A percentile compares a stretch with the other conserved stretches of the same genome.
phyloP scores from a whole-genome alignment of 2,113 vertebrate species.

The Gasterosteus nipponicus region DNA sequence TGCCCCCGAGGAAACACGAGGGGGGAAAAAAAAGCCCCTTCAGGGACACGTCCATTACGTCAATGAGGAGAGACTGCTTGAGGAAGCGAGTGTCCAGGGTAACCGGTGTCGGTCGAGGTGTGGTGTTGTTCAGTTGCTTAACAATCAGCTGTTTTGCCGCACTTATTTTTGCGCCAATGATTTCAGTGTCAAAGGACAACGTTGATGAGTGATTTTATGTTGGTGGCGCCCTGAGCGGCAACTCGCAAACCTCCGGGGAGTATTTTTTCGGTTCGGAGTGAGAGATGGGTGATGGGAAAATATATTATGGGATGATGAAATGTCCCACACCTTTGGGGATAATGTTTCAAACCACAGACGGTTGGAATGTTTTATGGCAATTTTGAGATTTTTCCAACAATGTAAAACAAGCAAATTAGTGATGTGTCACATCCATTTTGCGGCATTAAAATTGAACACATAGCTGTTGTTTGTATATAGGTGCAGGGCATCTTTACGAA shows the following conservation, averaged over 20 bases:
- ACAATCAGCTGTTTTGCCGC: conserved; percentile 10
- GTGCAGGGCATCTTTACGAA: background rate
- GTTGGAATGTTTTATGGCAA: background rate
- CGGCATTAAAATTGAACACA: background rate
- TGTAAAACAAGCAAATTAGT: conserved; percentile 1
- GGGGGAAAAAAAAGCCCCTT: conserved; percentile 8
- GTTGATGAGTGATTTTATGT: conserved; percentile 12
- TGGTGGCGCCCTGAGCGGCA: background rate
- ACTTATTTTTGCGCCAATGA: conserved; percentile 29
- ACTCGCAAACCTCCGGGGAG: background rate
- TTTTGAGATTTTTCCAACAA: conserved; percentile 12
- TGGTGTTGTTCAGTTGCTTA: conserved; percentile 28
- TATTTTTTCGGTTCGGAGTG: background rate
- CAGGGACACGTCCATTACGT: conserved; percentile 65
- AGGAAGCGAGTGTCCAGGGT: conserved; percentile 55
- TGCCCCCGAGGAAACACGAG: conserved; percentile 46
- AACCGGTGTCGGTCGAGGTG: conserved; percentile 16
- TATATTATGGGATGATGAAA: background rate
- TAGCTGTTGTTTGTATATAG: conserved; percentile 4
- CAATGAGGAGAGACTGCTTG: conserved; percentile 47
- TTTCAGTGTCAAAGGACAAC: conserved; percentile 16
- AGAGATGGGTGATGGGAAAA: background rate
- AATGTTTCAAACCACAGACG: background rate
- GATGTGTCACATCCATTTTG: conserved; percentile 20
- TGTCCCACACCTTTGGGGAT: background rate